These are phyloP conservation scores for Podarcis cretensis DNA, from an alignment of 2,113 vertebrate genomes.

Conservation along the genomic window DNA sequence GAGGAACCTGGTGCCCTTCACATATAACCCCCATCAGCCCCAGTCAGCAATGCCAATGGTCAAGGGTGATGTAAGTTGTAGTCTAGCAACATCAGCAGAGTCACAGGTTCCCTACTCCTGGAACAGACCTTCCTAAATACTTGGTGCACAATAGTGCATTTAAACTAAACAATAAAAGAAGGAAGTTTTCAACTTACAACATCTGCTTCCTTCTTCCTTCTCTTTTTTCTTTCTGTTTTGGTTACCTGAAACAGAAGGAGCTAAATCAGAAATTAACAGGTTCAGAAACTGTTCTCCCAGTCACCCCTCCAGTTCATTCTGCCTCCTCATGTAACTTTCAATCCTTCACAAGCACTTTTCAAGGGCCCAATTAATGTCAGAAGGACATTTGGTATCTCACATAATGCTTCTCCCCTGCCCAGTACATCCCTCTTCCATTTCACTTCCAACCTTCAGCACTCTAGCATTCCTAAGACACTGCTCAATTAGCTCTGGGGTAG, in stretches of 20 bases:
- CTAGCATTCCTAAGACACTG: neutral
- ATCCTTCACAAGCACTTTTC: neutral
- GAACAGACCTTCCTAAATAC: neutral
- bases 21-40: too few relatives aligned
- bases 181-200: constrained; percentile 82
- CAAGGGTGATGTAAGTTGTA: too few relatives aligned
- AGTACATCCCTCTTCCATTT: neutral
- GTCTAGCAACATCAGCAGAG: too few relatives aligned
- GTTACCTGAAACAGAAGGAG: constrained; percentile 68
- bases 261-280: neutral
- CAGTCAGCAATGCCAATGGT: too few relatives aligned
- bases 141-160: neutral
- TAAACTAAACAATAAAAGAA: neutral
- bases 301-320: neutral
- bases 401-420: neutral
- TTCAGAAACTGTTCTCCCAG: accelerated
- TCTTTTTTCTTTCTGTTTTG: constrained; percentile 95
- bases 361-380: neutral
- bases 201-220: constrained; percentile 94
- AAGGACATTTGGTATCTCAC: neutral
- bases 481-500: neutral
- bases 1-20: too few relatives aligned
- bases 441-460: neutral
- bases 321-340: neutral
- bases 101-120: too few relatives aligned